Evolutionary conservation across 2,888 invertebrate species (phyloP).

Genomic region (Pheosia gnoma): DNA sequence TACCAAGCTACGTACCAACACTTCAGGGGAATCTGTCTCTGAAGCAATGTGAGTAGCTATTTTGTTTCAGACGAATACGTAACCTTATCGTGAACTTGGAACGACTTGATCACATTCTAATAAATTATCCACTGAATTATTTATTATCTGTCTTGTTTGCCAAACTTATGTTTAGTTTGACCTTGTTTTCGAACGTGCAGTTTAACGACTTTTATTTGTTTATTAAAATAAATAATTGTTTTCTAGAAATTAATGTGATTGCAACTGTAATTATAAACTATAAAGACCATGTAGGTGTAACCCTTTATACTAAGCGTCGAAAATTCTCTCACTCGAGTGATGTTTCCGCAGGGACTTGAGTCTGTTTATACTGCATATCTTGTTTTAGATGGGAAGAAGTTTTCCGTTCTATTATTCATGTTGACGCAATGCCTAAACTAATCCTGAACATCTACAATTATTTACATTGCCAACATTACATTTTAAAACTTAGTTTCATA

Average conservation of each 20-base stretch:
- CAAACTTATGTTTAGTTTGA: neutral
- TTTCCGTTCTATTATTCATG: neutral
- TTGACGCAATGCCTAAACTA: too few relatives aligned
- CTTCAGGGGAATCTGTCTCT: slow-evolving; percentile 26
- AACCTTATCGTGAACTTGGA: slow-evolving; percentile 20
- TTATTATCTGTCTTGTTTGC: slow-evolving; percentile 18
- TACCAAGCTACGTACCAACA: slow-evolving; percentile 34
- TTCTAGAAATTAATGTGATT: too few relatives aligned
- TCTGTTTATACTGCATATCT: slow-evolving; percentile 13
- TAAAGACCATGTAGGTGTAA: slow-evolving; percentile 24
- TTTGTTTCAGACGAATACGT: slow-evolving; percentile 22
- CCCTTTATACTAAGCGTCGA: slow-evolving; percentile 21
- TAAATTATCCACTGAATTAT: slow-evolving; percentile 27
- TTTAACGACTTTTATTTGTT: too few relatives aligned
- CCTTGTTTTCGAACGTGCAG: too few relatives aligned
- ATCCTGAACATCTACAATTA: too few relatives aligned
- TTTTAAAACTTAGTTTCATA: too few relatives aligned
- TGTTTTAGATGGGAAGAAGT: neutral
- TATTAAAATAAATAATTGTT: too few relatives aligned
- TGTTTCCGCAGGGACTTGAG: slow-evolving; percentile 19
- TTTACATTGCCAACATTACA: too few relatives aligned
- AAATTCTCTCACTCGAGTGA: slow-evolving; percentile 22
- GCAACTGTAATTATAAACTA: slow-evolving; percentile 13
- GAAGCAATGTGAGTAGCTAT: slow-evolving; percentile 10
- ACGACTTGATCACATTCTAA: slow-evolving; percentile 19